Evolutionary conservation across 2,888 invertebrate genomes (phyloP), one percentile per base, ranked within the genome.

Genomic region (Reticulitermes lucifugus): DNA sequence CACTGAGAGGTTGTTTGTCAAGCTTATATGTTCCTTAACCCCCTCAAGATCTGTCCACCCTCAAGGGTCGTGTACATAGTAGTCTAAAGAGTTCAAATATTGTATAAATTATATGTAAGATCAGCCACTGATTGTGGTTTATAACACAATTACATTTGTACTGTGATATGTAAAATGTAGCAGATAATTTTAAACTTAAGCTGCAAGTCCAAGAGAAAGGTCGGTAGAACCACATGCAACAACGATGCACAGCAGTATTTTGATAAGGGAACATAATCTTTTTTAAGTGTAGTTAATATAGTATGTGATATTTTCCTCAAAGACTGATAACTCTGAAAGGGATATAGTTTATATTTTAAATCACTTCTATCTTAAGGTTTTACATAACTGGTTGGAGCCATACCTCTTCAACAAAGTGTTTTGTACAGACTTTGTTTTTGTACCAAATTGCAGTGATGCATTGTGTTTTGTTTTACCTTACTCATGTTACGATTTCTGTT

Each of bases 241-340:
- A 85, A 86, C 86, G 86, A 87, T 87, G 87, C 87, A 87, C 86
- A 86, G 87, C 86, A 86, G 87, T 87, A 87, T 87, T 87, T 86
- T 87, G 86, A 86, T 87, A 86, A 84, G 85, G 87, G 86, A 86
- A 82, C 84, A 85, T 85, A 84, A 84, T 85, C 83, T 86, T 77
- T 86, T 86, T 87, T 86, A 86, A 86, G 79, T 84, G 71, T 87
- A 87, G 86, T 86, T 84, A 82, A 80, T 84, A 77, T 80, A 87
- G 84, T 79, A 90, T 91, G 92, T 92, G 92, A 92, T 92, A 92
- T 91, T 91, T 89, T 91, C 91, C 91, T 91, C 91, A 90, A 91
- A 92, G 92, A 92, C 92, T 92, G 92, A 92, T 89, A 89, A 90
- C 90, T 89, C 77, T 46, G 65, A 89, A 82, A 86, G 84, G 84